Base-by-base conservation (phyloP, 92 coral and sea anemone genomes). In the Palythoa caribaeorum region DNA sequence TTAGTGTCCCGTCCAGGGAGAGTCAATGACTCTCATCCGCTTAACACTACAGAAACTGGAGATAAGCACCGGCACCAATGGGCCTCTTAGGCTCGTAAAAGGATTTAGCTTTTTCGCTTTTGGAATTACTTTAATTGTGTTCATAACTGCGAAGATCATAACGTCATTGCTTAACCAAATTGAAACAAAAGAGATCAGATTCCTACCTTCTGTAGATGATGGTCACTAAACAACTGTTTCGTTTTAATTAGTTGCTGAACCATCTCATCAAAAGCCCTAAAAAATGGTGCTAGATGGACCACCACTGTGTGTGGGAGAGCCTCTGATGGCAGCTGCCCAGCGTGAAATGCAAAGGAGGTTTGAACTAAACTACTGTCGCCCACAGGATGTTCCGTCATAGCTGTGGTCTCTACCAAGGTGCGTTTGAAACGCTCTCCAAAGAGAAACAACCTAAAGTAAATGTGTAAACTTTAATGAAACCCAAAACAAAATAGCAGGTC, bases 281-380 rank as follows among this genome's bases (percentile, higher is more conserved):
- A 94, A 55, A 97, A 90, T 12, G 99, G 98, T 19, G 72, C 69
- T 59, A 97, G 90, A 70, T 97, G 99, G n/a, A 92, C 94, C 62
- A 97, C 92, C 3, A 89, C 87, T 5, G 96, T 90, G 71, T 97
- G 99, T 0, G 99, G 97, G 9, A 97, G 89, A 28, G 92, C 83
- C 54, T 96, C 98, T 40, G 81, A 75, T 44, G 87, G 88, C 62
- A 94, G 73, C 13, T 83, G 92, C 37, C 96, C 98, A 83, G 65
- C 38, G 78, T 78, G 80, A 21, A 88, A 68, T 17, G 68, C 79
- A 48, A 37, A 66, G 7, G 69, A 78, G 10, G 47, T 68, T 21
- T 69, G 65, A 38, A 69, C n/a, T 15, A 74, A 13, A 16, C 63
- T 77, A 44, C 78, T 68, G 38, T 16, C 66, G 7, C 77, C 48